Base-by-base conservation (phyloP, 2,797 vertebrate genomes). In the Australoheros facetus region DNA sequence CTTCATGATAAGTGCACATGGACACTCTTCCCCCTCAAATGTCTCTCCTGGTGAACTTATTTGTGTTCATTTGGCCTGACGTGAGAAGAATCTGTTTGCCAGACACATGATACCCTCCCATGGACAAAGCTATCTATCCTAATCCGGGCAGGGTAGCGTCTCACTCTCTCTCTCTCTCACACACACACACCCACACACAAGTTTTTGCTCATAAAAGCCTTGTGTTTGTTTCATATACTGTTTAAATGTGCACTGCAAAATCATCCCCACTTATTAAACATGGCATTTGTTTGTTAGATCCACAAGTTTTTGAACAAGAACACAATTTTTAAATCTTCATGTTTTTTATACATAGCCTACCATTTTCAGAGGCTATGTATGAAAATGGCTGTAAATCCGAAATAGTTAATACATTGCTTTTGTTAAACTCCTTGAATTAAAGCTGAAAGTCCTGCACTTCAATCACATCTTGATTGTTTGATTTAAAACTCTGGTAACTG, bases 31-130 rank as follows among this genome's bases (percentile, higher is more conserved):
- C 79, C 64, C 75, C 79, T 85, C 88, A 84, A 88, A 81, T 81
- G 82, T 87, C 74, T 87, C 84, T 83, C 89, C 90, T 32, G 48
- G 85, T 91, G 88, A 91, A 75, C 91, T 94, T 93, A 93, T 96
- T 96, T 95, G 93, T 95, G 94, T 94, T 95, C 92, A 96, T 95
- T 94, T 94, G 82, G 88, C 82, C 80, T 94, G 94, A 95, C 91
- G 77, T 88, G 89, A 90, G 85, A 87, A 82, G 92, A 91, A 93
- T 95, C 92, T 94, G 89, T 95, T 94, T 92, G 90, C 90, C 88
- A 93, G 92, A 86, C 88, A 85, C 81, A 30, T 51, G 45, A 51
- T 51, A 89, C 88, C 82, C 85, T 89, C 75, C 78, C 78, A 85
- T 94, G 94, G 94, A 95, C 94, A 92, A 79, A 81, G 85, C 90